phyloP scores from a whole-genome alignment of 2,797 vertebrate genomes.

The Steatocranus sp. region DNA sequence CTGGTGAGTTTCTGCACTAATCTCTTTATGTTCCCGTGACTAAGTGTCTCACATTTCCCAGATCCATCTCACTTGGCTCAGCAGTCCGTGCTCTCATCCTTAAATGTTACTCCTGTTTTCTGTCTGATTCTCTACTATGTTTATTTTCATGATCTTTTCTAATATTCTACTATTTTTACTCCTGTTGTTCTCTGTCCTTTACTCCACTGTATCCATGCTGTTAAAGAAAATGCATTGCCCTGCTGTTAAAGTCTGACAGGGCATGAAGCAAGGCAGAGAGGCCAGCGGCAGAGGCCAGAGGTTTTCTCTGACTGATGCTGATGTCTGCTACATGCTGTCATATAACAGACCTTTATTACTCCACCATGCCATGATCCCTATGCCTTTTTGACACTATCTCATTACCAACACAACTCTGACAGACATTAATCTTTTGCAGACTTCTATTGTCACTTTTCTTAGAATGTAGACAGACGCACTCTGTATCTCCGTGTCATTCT shows the following conservation, averaged over 20 bases:
- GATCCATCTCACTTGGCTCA: slow-evolving; percentile 12
- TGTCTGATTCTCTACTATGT: not conserved
- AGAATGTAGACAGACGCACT: not conserved
- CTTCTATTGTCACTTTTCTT: not conserved
- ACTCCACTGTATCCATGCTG: not conserved
- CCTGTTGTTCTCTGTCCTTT: not conserved
- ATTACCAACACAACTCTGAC: not conserved
- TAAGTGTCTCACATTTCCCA: slow-evolving; percentile 14
- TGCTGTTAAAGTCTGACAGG: not conserved
- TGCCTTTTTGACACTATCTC: not conserved
- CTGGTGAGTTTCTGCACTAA: slow-evolving; percentile 83
- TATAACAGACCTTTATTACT: not conserved
- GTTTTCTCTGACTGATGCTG: slow-evolving; percentile 7
- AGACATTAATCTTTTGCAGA: not conserved
- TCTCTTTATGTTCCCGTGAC: slow-evolving; percentile 19
- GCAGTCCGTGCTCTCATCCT: not conserved
- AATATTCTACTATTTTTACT: not conserved
- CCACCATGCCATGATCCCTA: not conserved
- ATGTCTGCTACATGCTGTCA: slow-evolving; percentile 9
- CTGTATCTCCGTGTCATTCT: not conserved
- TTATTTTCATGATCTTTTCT: not conserved
- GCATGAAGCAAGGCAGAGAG: not conserved
- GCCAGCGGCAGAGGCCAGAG: not conserved
- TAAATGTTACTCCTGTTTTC: not conserved
- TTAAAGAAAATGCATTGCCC: not conserved